Base-by-base conservation (phyloP, 1,140 invertebrate genomes). In the Drosophila tristis region DNA sequence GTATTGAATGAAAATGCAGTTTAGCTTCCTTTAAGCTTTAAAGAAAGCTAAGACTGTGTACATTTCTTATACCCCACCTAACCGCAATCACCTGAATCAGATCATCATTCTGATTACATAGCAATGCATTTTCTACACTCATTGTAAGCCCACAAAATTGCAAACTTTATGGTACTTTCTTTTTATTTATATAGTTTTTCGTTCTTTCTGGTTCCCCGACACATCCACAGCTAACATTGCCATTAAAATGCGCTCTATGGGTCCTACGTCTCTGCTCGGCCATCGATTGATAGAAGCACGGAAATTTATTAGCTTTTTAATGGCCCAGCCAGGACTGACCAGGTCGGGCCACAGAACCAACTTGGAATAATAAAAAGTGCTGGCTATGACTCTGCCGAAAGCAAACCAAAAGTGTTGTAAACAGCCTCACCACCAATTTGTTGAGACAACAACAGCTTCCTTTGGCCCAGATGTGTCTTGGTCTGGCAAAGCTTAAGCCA, bases 251-350 rank as follows among this genome's bases (percentile, higher is more conserved):
- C 23, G 60, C 74, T 82, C 82, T 66, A 75, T 76, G 58, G 64
- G 60, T 54, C 59, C 49, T 68, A 45, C 26, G 20, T 42, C 65
- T 57, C 51, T 31, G 53, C 49, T 57, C 50, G 49, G 35, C 55
- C 59, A 70, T 77, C 77, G 67, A 86, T 78, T 80, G 74, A 86
- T 78, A 74, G 66, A 67, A 66, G 55, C 49, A 60, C 67, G 54
- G 50, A 62, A 86, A 78, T 85, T 74, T 80, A 80, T 80, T 68
- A 75, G 51, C 51, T 51, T 70, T 62, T 75, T 87, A 81, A 80
- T 86, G 81, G 58, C 48, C 29, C 26, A 44, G 8, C 31, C n/a
- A 16, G n/a, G 31, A 42, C 13, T 16, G 29, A 31, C 29, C 53
- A 20, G 43, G 26, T 23, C 9, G 16, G 31, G 48, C 20, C 53